Evolutionary conservation across 2,113 vertebrate genomes (phyloP).

Genomic region (Shinisaurus crocodilurus): DNA sequence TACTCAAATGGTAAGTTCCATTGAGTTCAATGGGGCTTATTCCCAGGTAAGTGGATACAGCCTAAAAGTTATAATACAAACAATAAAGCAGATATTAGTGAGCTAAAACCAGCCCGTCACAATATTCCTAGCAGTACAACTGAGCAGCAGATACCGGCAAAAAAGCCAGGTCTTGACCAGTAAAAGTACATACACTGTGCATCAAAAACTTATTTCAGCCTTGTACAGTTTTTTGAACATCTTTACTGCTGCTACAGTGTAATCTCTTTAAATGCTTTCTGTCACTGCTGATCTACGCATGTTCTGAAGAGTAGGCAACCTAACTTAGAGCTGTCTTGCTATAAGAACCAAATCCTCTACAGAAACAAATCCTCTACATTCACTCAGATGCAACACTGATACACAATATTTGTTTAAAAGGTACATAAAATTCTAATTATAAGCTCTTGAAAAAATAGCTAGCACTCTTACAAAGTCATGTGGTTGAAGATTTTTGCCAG

Average conservation of each 20-base stretch:
- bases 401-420: background rate
- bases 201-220: background rate
- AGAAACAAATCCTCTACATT: background rate
- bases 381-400: background rate
- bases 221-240: background rate
- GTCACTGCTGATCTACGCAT: background rate
- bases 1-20: background rate
- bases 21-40: background rate
- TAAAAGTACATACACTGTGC: background rate
- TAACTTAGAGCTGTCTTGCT: background rate
- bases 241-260: background rate
- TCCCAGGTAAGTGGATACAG: background rate
- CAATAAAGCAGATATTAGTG: background rate
- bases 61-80: background rate
- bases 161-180: background rate
- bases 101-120: background rate
- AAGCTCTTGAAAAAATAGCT: background rate
- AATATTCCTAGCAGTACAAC: background rate
- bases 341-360: background rate
- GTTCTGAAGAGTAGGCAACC: background rate
- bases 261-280: background rate
- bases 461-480: background rate
- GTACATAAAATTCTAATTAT: constrained; percentile 24
- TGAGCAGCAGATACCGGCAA: background rate
- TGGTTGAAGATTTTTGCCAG: background rate